Percentiles rank a stretch among this genome's conserved stretches.
Conservation (phyloP, 2,888 invertebrate species). For the Pristionchus maxplancki region DNA sequence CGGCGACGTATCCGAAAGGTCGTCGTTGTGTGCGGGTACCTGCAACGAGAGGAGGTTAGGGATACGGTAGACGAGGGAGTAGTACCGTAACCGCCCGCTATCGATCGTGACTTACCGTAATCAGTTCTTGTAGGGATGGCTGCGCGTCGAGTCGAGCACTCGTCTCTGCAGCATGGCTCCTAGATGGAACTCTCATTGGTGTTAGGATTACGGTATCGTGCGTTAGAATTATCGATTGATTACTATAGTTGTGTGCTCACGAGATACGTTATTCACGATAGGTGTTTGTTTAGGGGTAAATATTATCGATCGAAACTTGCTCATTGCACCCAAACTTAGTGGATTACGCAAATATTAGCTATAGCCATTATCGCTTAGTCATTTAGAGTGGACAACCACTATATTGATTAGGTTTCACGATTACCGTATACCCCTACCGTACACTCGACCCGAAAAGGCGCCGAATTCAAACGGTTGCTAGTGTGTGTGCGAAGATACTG, state of each 20-base stretch:
- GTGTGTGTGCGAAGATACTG: constrained; percentile 21
- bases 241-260: constrained; percentile 22
- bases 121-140: constrained; percentile 76
- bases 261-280: constrained; percentile 27
- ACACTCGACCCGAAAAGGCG: neutral
- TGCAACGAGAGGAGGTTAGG: neutral
- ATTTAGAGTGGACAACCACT: neutral
- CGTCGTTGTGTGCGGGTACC: neutral
- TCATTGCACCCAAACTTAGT: constrained; percentile 29
- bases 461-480: neutral
- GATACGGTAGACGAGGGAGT: neutral
- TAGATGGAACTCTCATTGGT: constrained; percentile 54
- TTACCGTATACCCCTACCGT: constrained; percentile 34
- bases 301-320: neutral
- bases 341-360: constrained; percentile 21
- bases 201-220: constrained; percentile 10
- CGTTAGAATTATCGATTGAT: neutral
- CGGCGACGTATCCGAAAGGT: neutral
- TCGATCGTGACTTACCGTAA: constrained; percentile 12
- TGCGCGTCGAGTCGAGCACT: constrained; percentile 72
- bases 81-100: neutral
- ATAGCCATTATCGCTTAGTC: neutral
- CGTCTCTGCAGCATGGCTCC: constrained; percentile 76
- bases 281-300: constrained; percentile 10
- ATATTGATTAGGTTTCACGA: constrained; percentile 21